Percentiles rank a stretch among this genome's conserved stretches.
Conservation (phyloP, 1,140 invertebrate species). For the Drosophila ficusphila region DNA sequence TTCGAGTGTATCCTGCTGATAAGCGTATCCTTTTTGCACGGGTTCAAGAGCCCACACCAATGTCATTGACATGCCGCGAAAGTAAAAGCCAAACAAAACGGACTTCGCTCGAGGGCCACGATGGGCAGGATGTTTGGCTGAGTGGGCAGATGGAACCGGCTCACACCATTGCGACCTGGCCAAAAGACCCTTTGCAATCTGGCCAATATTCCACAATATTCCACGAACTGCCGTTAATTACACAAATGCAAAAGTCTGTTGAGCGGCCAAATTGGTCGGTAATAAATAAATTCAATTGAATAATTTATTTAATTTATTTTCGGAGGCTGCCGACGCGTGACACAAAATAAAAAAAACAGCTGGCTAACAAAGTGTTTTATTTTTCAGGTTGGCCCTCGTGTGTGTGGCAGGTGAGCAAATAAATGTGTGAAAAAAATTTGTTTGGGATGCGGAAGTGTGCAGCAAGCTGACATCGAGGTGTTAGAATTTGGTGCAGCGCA, state of each 20-base stretch:
- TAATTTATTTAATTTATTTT: constrained; percentile 84
- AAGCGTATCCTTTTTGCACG: background rate
- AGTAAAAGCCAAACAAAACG: constrained; percentile 32
- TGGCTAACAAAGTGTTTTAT: constrained; percentile 47
- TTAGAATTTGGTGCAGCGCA: constrained; percentile 67
- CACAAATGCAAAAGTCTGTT: constrained; percentile 76
- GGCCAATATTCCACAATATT: constrained; percentile 34
- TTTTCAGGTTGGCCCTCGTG: constrained; percentile 14
- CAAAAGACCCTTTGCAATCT: constrained; percentile 23
- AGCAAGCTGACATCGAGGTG: constrained; percentile 67
- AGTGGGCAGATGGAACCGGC: constrained; percentile 15
- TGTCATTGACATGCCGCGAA: constrained; percentile 49
- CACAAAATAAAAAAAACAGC: constrained; percentile 60
- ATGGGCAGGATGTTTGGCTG: constrained; percentile 15
- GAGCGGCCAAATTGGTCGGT: constrained; percentile 73
- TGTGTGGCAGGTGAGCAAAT: constrained; percentile 62
- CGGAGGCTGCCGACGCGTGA: constrained; percentile 50
- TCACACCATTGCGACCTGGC: background rate
- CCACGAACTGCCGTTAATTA: constrained; percentile 71
- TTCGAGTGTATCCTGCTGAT: background rate
- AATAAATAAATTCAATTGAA: constrained; percentile 84
- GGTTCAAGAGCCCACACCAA: constrained; percentile 39
- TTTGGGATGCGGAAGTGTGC: constrained; percentile 67
- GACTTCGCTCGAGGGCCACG: constrained; percentile 2
- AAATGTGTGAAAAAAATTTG: constrained; percentile 22